A percentile compares a stretch with the other conserved stretches of the same genome.
Conservation (phyloP, 2,888 invertebrate species). For the Neoscelio sp. region DNA sequence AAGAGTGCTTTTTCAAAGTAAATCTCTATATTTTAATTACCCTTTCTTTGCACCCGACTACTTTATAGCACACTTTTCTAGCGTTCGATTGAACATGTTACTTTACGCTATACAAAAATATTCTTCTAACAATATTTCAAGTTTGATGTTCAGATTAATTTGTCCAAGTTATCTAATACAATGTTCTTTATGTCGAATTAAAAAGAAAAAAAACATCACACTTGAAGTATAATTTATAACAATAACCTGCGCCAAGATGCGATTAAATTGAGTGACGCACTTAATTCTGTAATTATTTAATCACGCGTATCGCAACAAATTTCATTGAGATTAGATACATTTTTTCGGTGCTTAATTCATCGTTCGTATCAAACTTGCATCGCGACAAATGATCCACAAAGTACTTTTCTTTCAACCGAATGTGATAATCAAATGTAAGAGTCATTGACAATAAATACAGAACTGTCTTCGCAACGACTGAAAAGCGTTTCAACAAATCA, state of each 20-base stretch:
- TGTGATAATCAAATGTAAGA: constrained; percentile 59
- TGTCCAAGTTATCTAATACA: background rate
- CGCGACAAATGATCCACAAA: constrained; percentile 1
- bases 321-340: background rate
- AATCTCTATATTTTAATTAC: background rate
- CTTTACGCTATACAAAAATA: too few species aligned
- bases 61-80: too few species aligned
- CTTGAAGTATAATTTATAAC: background rate
- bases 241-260: background rate
- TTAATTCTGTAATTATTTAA: constrained; percentile 22
- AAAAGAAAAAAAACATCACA: constrained; percentile 9
- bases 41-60: background rate
- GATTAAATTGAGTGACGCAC: constrained; percentile 35
- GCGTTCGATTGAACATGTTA: too few species aligned
- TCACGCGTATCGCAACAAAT: constrained; percentile 9
- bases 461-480: background rate
- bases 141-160: too few species aligned
- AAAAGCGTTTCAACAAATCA: too few species aligned
- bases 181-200: background rate
- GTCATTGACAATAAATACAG: constrained; percentile 44
- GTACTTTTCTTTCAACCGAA: constrained; percentile 35
- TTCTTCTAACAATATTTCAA: too few species aligned
- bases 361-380: constrained; percentile 37
- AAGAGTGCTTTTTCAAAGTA: background rate
- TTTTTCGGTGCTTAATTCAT: constrained; percentile 41